These are phyloP conservation scores for Procambarus clarkii DNA, from an alignment of 1,140 invertebrate genomes.

Conservation along the genomic window DNA sequence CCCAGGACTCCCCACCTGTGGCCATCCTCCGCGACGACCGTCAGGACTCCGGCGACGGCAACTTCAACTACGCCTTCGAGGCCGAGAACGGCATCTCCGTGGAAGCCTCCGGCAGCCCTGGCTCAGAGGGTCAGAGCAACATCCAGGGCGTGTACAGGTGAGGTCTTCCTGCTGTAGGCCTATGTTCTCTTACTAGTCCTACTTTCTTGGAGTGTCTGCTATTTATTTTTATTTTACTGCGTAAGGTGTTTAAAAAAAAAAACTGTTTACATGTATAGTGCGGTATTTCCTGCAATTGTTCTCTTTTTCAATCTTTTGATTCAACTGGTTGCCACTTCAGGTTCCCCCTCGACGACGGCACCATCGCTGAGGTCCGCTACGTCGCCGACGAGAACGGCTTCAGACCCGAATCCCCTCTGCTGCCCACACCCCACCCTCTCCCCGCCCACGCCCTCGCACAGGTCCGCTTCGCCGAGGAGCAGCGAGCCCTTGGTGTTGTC, in stretches of 20 bases:
- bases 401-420: not conserved
- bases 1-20: not conserved
- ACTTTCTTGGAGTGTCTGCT: too few species aligned
- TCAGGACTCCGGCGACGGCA: not conserved
- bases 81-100: constrained; percentile 13
- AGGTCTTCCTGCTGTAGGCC: too few species aligned
- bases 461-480: not conserved
- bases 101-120: not conserved
- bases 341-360: not conserved
- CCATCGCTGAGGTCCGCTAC: not conserved
- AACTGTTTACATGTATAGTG: too few species aligned
- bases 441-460: not conserved
- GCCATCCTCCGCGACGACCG: constrained; percentile 3
- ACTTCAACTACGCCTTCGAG: constrained; percentile 37
- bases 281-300: too few species aligned
- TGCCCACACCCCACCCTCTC: not conserved
- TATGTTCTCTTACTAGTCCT: too few species aligned
- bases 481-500: not conserved
- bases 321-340: not conserved
- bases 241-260: too few species aligned
- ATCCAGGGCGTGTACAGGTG: constrained; percentile 1
- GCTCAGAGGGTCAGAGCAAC: not conserved
- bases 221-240: too few species aligned
- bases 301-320: too few species aligned
- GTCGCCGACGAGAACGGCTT: not conserved